These are phyloP conservation scores for Ophion obscuratus DNA, from an alignment of 2,888 invertebrate species.

Conservation along the genomic window DNA sequence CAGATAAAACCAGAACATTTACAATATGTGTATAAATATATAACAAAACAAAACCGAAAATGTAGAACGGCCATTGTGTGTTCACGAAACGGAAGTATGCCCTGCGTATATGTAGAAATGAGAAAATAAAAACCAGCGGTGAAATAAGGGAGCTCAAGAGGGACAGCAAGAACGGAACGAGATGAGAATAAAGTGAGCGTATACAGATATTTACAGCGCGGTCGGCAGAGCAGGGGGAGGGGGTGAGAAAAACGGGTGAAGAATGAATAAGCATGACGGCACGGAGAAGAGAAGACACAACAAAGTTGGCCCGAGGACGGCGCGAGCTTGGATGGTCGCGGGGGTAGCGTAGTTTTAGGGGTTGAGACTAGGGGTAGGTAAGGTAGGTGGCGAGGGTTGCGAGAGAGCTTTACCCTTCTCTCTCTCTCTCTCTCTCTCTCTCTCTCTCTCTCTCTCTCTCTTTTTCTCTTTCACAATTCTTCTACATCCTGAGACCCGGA, in stretches of 20 bases:
- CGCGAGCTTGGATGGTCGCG: constrained; percentile 33
- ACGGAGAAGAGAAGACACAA: constrained; percentile 49
- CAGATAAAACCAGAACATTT: no score
- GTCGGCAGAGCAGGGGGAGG: not conserved
- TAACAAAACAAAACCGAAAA: no score
- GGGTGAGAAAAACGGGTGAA: constrained; percentile 18
- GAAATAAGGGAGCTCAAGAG: constrained; percentile 49
- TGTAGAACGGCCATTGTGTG: no score
- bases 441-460: constrained; percentile 1
- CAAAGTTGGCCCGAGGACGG: constrained; percentile 62
- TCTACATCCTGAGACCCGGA: constrained; percentile 50
- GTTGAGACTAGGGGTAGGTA: constrained; percentile 18
- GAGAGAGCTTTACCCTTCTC: constrained; percentile 9
- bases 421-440: constrained; percentile 21
- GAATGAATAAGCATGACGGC: constrained; percentile 46
- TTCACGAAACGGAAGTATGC: no score
- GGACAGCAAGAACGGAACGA: constrained; percentile 57
- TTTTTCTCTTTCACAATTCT: constrained; percentile 15
- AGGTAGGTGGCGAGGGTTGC: constrained; percentile 54
- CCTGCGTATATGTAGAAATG: constrained; percentile 1
- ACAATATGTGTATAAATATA: no score
- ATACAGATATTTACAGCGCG: constrained; percentile 1
- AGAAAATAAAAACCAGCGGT: constrained; percentile 40
- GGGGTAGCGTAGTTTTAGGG: not conserved
- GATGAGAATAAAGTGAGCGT: constrained; percentile 50